These are phyloP conservation scores for Ernsta delagoae DNA, from an alignment of 2,888 invertebrate genomes.

Conservation along the genomic window DNA sequence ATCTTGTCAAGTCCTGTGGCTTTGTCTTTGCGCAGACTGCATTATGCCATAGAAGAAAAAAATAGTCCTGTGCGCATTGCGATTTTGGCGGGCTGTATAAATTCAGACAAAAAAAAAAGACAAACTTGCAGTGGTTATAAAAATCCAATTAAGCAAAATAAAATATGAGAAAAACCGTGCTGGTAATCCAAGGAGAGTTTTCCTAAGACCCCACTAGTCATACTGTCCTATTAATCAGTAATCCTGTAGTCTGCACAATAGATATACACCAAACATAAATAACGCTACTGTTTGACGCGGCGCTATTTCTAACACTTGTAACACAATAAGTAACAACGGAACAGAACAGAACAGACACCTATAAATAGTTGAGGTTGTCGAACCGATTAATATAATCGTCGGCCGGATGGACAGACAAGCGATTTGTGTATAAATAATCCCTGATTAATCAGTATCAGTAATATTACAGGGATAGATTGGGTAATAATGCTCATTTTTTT, in stretches of 20 bases:
- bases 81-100: background rate
- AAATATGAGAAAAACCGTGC: too few species aligned
- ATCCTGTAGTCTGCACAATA: background rate
- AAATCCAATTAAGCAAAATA: too few species aligned
- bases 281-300: conserved; percentile 1
- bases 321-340: conserved; percentile 7
- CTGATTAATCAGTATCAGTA: too few species aligned
- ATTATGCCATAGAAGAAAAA: too few species aligned
- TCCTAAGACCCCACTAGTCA: too few species aligned
- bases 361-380: conserved; percentile 31
- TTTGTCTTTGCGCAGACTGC: too few species aligned
- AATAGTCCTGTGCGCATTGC: background rate
- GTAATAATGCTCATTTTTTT: too few species aligned
- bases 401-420: conserved; percentile 7
- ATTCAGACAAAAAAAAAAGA: background rate
- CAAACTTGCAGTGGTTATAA: too few species aligned
- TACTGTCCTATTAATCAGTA: background rate
- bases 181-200: too few species aligned
- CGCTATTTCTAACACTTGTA: conserved; percentile 19
- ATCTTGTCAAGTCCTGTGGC: too few species aligned
- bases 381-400: conserved; percentile 28
- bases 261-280: conserved; percentile 7
- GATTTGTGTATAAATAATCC: background rate
- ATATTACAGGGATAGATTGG: too few species aligned
- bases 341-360: background rate